Evolutionary conservation across 2,888 invertebrate species (phyloP).

Genomic region (Ichneumoninae sp.): DNA sequence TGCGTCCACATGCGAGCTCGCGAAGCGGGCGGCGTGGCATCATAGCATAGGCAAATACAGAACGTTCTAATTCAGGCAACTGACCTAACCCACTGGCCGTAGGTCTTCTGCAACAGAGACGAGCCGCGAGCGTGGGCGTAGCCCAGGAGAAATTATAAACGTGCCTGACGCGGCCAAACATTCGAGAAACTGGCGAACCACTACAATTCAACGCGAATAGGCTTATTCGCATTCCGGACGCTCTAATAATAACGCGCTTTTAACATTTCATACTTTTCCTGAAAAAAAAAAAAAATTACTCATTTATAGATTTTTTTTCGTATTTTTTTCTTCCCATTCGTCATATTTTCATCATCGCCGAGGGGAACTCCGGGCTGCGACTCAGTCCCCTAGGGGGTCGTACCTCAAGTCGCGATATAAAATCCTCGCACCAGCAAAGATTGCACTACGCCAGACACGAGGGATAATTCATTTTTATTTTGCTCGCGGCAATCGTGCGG

Average conservation of each 20-base stretch:
- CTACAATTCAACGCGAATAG: slow-evolving; percentile 40
- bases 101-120: slow-evolving; percentile 35
- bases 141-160: slow-evolving; percentile 41
- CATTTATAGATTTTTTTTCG: background rate
- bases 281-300: background rate
- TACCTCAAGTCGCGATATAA: slow-evolving; percentile 27
- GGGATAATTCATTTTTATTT: slow-evolving; percentile 35
- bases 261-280: background rate
- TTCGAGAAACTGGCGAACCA: slow-evolving; percentile 40
- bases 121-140: slow-evolving; percentile 28
- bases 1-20: background rate
- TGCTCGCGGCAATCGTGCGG: slow-evolving; percentile 26
- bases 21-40: background rate
- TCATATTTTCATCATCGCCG: slow-evolving; percentile 13
- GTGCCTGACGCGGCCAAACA: slow-evolving; percentile 43
- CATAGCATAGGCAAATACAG: slow-evolving; percentile 36
- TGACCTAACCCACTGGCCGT: slow-evolving; percentile 76
- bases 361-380: background rate
- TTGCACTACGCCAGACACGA: background rate
- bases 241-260: slow-evolving; percentile 1
- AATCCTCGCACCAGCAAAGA: slow-evolving; percentile 21
- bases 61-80: slow-evolving; percentile 78
- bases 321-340: background rate
- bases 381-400: slow-evolving; percentile 13
- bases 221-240: slow-evolving; percentile 16